These are phyloP conservation scores for Carabus problematicus DNA, from an alignment of 2,888 invertebrate species.

Conservation along the genomic window DNA sequence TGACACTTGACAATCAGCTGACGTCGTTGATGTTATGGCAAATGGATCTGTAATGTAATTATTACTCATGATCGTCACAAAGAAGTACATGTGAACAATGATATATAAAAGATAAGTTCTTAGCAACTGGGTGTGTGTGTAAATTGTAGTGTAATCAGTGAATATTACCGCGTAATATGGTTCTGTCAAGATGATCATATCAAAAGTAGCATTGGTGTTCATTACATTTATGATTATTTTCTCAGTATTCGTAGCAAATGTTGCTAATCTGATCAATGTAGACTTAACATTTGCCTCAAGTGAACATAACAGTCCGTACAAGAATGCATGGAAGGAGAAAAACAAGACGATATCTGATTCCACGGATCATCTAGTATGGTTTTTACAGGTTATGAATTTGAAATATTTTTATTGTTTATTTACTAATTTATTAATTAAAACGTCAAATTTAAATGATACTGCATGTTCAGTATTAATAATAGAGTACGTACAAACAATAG, in stretches of 20 bases:
- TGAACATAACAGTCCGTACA: slow-evolving; percentile 22
- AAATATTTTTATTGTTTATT: slow-evolving; percentile 19
- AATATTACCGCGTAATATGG: slow-evolving; percentile 31
- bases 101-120: slow-evolving; percentile 31
- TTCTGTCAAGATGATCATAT: slow-evolving; percentile 65
- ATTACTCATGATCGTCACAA: slow-evolving; percentile 22
- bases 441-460: too few relatives aligned
- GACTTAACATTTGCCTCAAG: slow-evolving; percentile 54
- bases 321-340: slow-evolving; percentile 8
- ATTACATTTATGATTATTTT: slow-evolving; percentile 69
- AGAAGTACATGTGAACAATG: slow-evolving; percentile 34
- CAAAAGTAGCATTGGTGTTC: slow-evolving; percentile 68
- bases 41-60: slow-evolving; percentile 17
- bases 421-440: neutral
- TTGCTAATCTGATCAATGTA: slow-evolving; percentile 71
- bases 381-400: slow-evolving; percentile 69
- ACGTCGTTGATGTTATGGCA: slow-evolving; percentile 37
- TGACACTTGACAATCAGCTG: slow-evolving; percentile 41
- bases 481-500: too few relatives aligned
- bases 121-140: slow-evolving; percentile 8
- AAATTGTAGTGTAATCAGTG: neutral
- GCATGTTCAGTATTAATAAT: too few relatives aligned
- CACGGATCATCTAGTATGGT: slow-evolving; percentile 73
- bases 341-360: slow-evolving; percentile 61
- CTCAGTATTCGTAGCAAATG: slow-evolving; percentile 73